Base-by-base conservation (phyloP, 2,888 invertebrate genomes). In the Drosophila mimica region DNA sequence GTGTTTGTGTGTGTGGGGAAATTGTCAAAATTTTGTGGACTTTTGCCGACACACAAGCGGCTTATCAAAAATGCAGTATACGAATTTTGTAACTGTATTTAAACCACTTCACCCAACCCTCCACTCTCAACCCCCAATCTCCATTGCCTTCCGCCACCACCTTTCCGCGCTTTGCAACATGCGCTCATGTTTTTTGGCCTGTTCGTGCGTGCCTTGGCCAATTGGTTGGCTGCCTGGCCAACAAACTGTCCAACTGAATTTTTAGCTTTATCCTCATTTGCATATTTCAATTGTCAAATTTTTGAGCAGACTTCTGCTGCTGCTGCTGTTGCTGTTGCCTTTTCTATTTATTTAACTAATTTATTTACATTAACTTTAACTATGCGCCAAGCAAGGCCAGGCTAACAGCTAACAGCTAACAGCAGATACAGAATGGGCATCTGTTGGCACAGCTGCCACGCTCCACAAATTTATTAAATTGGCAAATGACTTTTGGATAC, bases 11-110 rank as follows among this genome's bases (percentile, higher is more conserved):
- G 64, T 51, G 46, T 52, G 63, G 8, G 36, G 52, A 61, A 80
- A 80, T 75, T 81, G 79, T 86, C 78, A 77, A 83, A 83, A 88
- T 75, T 54, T 73, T 70, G 70, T 79, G 76, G 75, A 68, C 74
- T 72, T 63, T 76, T 76, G 69, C 38, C 56, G 54, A 61, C 74
- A 74, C 51, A 79, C 51, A 79, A 76, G 71, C 61, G 70, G 80
- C 79, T 83, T 79, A 83, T 86, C 87, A 80, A 80, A 88, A 82
- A 83, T 82, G 70, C 83, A 76, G 82, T 70, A 76, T 72, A 62
- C 82, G 70, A 74, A 69, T 70, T 70, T 77, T 79, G 70, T 71
- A 74, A 79, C 76, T 68, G 46, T 74, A 63, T 65, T 48, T 58
- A n/a, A 38, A 6, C 25, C 25, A 40, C 1, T 28, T 9, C 38